Evolutionary conservation across 2,797 vertebrate genomes (phyloP).

Genomic region (Takifugu rubripes): DNA sequence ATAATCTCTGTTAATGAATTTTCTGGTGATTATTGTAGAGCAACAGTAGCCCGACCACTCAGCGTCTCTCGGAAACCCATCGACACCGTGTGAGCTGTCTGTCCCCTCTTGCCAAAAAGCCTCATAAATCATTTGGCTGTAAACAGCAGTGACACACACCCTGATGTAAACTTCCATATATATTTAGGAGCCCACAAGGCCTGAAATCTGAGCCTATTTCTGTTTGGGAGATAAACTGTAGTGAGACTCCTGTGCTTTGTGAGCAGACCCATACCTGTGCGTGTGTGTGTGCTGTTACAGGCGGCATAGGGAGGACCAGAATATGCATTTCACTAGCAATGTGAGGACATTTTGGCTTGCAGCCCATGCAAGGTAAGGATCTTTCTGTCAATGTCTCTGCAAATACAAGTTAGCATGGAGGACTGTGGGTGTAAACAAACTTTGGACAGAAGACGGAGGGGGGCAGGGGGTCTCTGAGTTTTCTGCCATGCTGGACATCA

Average conservation of each 20-base stretch:
- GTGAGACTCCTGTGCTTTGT: constrained; percentile 50
- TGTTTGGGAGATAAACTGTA: constrained; percentile 65
- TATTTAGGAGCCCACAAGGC: constrained; percentile 71
- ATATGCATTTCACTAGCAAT: too few species aligned
- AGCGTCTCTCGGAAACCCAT: constrained; percentile 45
- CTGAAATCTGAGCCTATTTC: constrained; percentile 70
- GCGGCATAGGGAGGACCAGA: neutral
- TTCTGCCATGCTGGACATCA: neutral
- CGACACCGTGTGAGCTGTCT: constrained; percentile 48
- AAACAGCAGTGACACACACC: constrained; percentile 79
- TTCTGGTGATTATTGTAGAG: constrained; percentile 46
- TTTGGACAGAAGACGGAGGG: too few species aligned
- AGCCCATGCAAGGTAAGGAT: too few species aligned
- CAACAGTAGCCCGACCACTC: constrained; percentile 45
- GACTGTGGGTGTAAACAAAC: too few species aligned
- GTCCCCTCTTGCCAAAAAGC: constrained; percentile 56
- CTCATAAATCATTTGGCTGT: constrained; percentile 82
- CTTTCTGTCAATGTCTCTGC: constrained; percentile 13
- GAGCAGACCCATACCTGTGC: constrained; percentile 24
- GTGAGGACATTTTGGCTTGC: too few species aligned
- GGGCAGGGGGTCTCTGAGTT: too few species aligned
- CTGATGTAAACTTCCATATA: constrained; percentile 80
- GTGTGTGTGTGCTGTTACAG: constrained; percentile 14
- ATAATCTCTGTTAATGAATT: constrained; percentile 51
- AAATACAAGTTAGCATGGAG: too few species aligned